Base-by-base conservation (phyloP, 2,888 invertebrate species). In the Tethea ocularis region DNA sequence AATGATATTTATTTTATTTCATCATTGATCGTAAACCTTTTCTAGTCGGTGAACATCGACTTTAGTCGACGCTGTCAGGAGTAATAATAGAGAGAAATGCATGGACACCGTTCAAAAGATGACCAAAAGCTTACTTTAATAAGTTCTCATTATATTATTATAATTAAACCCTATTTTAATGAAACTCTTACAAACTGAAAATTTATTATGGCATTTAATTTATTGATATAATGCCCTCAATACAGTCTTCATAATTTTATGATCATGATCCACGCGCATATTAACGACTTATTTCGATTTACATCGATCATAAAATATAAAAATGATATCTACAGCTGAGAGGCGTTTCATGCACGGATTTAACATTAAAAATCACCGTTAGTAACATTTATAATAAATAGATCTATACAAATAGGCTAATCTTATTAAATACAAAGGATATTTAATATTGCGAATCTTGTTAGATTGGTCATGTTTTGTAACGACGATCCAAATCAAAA, bases 221-320 rank as follows among this genome's bases (percentile, higher is more conserved):
- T 46, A 17, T 20, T 46, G 10, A 8, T 46, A 46, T 46, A 46
- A 46, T 20, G 10, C 10, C 46, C 7, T 46, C 46, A 46, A 46
- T 20, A 20, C 33, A 22, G 17, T 29, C 15, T n/a, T 17, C 8
- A 56, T 15, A 33, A 51, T 26, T 23, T 33, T 13, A 57, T 8
- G 20, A 46, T 46, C 46, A 46, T 20, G 46, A 46, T 46, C 46
- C 46, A 46, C 46, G 59, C 23, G 36, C 15, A 23, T 36, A 41
- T 38, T 57, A 38, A 52, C 52, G 58, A 60, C 63, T 66, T 20
- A 46, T 67, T 64, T 68, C 58, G 63, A 69, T 66, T 67, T 67
- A 56, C 62, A 61, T 57, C 57, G 57, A 57, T 62, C 62, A 60
- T 68, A 67, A 71, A 66, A 59, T 57, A 52, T 61, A 61, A 56